Conservation (phyloP, 1,140 invertebrate genomes). For the Tachypleus tridentatus region DNA sequence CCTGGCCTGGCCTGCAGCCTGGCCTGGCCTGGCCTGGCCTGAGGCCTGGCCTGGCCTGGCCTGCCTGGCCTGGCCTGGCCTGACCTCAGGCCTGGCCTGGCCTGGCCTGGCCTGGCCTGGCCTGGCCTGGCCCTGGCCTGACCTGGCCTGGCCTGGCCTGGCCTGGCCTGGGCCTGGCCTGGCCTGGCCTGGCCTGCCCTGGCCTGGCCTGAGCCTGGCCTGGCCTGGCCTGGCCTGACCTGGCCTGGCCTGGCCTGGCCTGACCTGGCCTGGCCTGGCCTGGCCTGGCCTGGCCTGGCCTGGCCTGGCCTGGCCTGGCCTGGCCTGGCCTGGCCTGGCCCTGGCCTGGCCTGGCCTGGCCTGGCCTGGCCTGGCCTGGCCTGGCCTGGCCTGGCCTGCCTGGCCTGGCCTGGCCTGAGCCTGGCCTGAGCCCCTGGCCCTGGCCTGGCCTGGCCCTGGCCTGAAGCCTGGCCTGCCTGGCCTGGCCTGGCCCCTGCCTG, state of each 20-base stretch:
- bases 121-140: too few species aligned
- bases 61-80: too few species aligned
- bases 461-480: too few species aligned
- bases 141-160: slow-evolving; percentile 23
- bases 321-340: too few species aligned
- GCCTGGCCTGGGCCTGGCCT: slow-evolving; percentile 19
- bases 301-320: slow-evolving; percentile 23
- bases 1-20: too few species aligned
- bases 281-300: slow-evolving; percentile 19
- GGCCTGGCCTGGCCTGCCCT: slow-evolving; percentile 20
- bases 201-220: slow-evolving; percentile 16
- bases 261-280: too few species aligned
- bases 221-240: too few species aligned
- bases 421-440: too few species aligned
- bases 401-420: slow-evolving; percentile 19
- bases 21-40: too few species aligned
- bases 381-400: slow-evolving; percentile 22
- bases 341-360: slow-evolving; percentile 16
- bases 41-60: slow-evolving; percentile 20
- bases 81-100: slow-evolving; percentile 23
- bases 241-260: too few species aligned
- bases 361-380: slow-evolving; percentile 17
- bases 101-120: slow-evolving; percentile 23
- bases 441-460: too few species aligned
- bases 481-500: too few species aligned